phyloP scores from a whole-genome alignment of 2,113 vertebrate species.

The Ptychochromis oligacanthus region DNA sequence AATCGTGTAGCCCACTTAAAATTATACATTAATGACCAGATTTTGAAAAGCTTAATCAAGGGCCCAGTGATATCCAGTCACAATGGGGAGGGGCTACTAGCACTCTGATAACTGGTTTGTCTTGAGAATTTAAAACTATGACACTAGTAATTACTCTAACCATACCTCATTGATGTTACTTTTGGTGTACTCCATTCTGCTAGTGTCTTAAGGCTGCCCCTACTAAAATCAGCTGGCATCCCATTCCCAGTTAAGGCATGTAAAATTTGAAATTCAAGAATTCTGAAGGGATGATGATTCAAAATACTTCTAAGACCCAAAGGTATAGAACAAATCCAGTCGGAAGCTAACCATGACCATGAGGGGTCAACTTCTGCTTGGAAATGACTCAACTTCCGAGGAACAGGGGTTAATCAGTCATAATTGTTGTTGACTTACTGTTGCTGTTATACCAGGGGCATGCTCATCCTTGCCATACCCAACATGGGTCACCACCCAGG shows the following conservation, averaged over 20 bases:
- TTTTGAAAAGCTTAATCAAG: too few relatives aligned
- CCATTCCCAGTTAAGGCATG: conserved; percentile 89
- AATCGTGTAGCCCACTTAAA: too few relatives aligned
- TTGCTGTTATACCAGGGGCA: conserved; percentile 81
- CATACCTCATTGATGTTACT: conserved; percentile 87
- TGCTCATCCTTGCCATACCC: conserved; percentile 92
- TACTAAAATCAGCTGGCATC: conserved; percentile 74
- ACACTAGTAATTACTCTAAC: background rate
- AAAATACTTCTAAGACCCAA: conserved; percentile 90
- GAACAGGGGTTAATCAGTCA: conserved; percentile 80
- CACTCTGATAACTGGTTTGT: too few relatives aligned
- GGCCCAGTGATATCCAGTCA: too few relatives aligned
- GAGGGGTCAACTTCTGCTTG: conserved; percentile 71
- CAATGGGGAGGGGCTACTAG: too few relatives aligned
- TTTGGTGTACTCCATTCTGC: conserved; percentile 81
- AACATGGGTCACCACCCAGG: conserved; percentile 90
- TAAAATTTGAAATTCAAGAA: conserved; percentile 79
- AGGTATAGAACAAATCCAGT: conserved; percentile 86
- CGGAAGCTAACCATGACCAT: conserved; percentile 85
- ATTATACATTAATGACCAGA: too few relatives aligned
- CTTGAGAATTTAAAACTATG: too few relatives aligned
- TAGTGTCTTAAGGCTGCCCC: conserved; percentile 79
- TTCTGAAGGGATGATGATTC: conserved; percentile 83
- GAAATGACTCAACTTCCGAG: conserved; percentile 84
- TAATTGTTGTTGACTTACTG: too few relatives aligned